Base-by-base conservation (phyloP, 1,140 invertebrate species). In the Charaxes varanes region DNA sequence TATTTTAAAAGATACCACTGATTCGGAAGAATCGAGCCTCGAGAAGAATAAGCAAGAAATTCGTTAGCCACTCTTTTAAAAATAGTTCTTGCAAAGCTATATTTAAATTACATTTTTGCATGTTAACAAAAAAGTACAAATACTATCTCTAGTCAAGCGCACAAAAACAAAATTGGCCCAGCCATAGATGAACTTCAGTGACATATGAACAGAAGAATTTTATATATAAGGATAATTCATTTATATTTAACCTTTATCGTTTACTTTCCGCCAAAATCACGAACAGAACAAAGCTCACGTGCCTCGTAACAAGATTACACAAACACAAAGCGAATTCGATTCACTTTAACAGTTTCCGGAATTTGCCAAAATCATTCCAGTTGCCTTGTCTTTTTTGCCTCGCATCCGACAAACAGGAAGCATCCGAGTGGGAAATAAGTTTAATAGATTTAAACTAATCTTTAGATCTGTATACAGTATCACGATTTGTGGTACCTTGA, bases 261-360 rank as follows among this genome's bases (percentile, higher is more conserved):
- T 41, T 12, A 57, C 46, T 48, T 61, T 60, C 62, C 35, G 52
- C 62, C 62, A 77, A 71, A 60, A 67, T 64, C 76, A 80, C 72
- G 76, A 67, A 71, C 68, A 17, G 37, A 55, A 68, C 45, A 62
- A 68, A 50, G 62, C 55, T 70, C 76, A 80, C 72, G 76, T 80
- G 59, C 57, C 27, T 27, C 23, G 53, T 62, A 71, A 76, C 58
- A 64, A 57, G 71, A 70, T 76, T 76, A 31, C 14, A 74, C 31
- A 32, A n/a, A 48, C 48, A 74, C 57, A 74, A 72, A 68, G 48
- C 54, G 50, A 59, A 60, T 58, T 49, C 36, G 48, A 59, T 46
- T 45, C 53, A 41, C 48, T 67, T 60, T 57, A 59, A 67, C 53
- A 53, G 64, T 66, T 77, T 72, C 74, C 72, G 66, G 63, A 66